phyloP scores from a whole-genome alignment of 1,140 invertebrate species.

The Callitettix versicolor region DNA sequence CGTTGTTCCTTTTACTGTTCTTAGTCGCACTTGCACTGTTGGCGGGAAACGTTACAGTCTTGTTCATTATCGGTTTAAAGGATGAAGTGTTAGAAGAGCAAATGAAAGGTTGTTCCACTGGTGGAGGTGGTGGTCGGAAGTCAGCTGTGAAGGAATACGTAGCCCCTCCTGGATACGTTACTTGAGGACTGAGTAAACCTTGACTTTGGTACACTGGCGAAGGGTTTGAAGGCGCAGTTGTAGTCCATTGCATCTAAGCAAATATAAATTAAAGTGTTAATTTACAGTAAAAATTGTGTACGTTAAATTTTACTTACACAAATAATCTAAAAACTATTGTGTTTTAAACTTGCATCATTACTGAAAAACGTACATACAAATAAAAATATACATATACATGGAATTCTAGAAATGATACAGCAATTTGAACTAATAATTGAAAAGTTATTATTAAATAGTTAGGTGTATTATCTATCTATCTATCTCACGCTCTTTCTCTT shows the following conservation, averaged over 20 bases:
- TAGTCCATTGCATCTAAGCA: constrained; percentile 50
- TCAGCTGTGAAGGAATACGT: constrained; percentile 71
- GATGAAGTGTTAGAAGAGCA: constrained; percentile 27
- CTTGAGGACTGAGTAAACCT: constrained; percentile 23
- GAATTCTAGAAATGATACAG: too few species aligned
- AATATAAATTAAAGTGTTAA: background rate
- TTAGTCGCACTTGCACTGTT: constrained; percentile 9
- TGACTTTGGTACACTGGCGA: constrained; percentile 23
- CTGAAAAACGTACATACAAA: too few species aligned
- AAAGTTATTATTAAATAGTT: too few species aligned
- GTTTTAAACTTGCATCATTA: too few species aligned
- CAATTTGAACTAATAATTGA: too few species aligned
- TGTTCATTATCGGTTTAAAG: constrained; percentile 29
- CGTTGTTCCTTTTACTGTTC: constrained; percentile 18
- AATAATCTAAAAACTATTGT: too few species aligned
- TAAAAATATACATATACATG: too few species aligned
- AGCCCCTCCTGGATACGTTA: constrained; percentile 47
- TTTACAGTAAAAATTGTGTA: too few species aligned
- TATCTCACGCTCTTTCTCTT: too few species aligned
- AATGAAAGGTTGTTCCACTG: constrained; percentile 10
- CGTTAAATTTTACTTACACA: too few species aligned
- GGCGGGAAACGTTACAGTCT: background rate
- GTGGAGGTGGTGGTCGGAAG: constrained; percentile 42
- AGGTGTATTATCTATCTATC: too few species aligned
- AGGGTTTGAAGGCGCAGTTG: constrained; percentile 21